These are phyloP conservation scores for Pseudanteris insignis DNA, from an alignment of 2,888 invertebrate species.

Conservation along the genomic window DNA sequence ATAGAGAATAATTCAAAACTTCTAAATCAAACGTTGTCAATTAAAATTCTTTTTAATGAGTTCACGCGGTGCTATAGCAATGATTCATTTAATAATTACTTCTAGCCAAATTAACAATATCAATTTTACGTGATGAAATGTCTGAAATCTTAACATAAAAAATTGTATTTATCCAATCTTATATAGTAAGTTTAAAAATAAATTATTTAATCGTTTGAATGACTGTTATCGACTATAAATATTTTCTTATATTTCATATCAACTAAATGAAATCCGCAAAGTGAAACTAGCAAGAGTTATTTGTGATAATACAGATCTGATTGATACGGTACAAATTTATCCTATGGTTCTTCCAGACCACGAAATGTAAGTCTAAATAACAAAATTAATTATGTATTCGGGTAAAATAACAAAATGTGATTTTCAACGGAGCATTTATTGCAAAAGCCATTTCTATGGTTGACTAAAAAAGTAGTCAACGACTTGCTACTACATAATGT, in stretches of 20 bases:
- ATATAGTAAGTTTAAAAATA: no score
- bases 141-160: no score
- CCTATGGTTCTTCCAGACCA: slow-evolving; percentile 93
- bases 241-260: slow-evolving; percentile 70
- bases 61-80: no score
- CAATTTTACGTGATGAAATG: no score
- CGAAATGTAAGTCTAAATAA: slow-evolving; percentile 80
- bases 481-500: slow-evolving; percentile 46
- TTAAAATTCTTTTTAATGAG: slow-evolving; percentile 20
- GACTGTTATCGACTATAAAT: no score
- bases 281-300: slow-evolving; percentile 82
- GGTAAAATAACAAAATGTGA: slow-evolving; percentile 1
- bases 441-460: slow-evolving; percentile 46
- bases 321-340: slow-evolving; percentile 89
- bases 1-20: slow-evolving; percentile 1
- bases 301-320: slow-evolving; percentile 92
- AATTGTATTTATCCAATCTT: no score
- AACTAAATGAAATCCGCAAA: slow-evolving; percentile 84
- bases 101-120: no score
- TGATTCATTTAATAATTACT: no score
- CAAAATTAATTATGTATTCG: no score
- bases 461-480: slow-evolving; percentile 46
- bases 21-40: slow-evolving; percentile 13
- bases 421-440: slow-evolving; percentile 46
- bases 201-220: no score